Evolutionary conservation across 1,140 invertebrate genomes (phyloP).

Genomic region (Trigoniulus corallinus): DNA sequence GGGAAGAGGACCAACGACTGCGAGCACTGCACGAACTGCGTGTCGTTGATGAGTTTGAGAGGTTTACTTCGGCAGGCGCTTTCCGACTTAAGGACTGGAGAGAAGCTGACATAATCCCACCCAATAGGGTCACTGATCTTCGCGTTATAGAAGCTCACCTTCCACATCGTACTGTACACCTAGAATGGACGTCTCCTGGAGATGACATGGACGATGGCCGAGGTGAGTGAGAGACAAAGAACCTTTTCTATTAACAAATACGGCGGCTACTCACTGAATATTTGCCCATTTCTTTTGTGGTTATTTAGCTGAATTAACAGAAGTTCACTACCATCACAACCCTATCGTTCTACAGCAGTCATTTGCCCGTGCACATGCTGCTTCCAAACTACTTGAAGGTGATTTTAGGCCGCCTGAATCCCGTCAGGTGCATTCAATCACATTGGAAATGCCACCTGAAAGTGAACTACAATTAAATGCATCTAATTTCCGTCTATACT

Average conservation of each 20-base stretch:
- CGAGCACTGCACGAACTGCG: neutral
- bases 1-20: neutral
- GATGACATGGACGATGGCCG: constrained; percentile 12
- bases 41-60: neutral
- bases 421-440: neutral
- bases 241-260: neutral
- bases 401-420: neutral
- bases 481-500: neutral
- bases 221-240: neutral
- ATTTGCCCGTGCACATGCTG: neutral
- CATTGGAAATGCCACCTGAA: neutral
- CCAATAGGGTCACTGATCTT: constrained; percentile 1
- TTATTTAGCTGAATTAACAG: neutral
- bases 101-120: constrained; percentile 2
- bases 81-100: neutral
- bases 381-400: neutral
- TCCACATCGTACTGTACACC: constrained; percentile 3
- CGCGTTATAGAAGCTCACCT: constrained; percentile 3
- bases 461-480: neutral
- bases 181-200: constrained; percentile 14
- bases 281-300: neutral
- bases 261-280: neutral
- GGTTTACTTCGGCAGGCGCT: neutral
- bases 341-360: neutral
- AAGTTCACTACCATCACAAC: constrained; percentile 1